Conservation (phyloP, 2,888 invertebrate species). For the Drosophila greeni region DNA sequence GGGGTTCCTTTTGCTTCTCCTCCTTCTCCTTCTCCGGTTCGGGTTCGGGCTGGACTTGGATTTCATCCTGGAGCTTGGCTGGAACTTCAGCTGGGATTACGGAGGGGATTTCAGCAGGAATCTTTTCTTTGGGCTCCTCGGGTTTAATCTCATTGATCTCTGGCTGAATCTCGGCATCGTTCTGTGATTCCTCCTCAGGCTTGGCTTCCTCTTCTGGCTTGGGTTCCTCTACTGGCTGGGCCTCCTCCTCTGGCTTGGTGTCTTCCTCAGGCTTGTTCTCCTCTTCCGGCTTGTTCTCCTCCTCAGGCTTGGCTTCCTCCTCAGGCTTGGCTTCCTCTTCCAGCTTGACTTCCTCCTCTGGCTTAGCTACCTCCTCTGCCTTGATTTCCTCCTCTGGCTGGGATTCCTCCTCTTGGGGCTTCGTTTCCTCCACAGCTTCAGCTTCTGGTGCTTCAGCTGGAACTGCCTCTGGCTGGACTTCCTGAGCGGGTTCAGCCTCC, state of each 20-base stretch:
- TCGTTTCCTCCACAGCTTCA: conserved; percentile 2
- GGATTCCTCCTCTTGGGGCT: not conserved
- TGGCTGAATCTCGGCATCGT: conserved; percentile 11
- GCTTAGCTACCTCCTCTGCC: not conserved
- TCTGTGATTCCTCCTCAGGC: conserved; percentile 10
- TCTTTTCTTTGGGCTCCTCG: conserved; percentile 10
- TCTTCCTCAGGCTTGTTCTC: conserved; percentile 3
- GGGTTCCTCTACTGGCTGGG: not conserved
- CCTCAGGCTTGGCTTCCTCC: not conserved
- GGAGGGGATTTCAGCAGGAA: not conserved
- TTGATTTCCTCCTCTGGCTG: not conserved
- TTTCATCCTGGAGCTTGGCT: not conserved
- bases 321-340: conserved; percentile 6
- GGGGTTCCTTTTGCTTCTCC: conserved; percentile 7
- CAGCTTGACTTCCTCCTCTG: not conserved
- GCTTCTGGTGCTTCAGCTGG: not conserved
- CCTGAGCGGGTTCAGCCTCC: conserved; percentile 8
- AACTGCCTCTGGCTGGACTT: conserved; percentile 1
- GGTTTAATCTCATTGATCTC: conserved; percentile 11
- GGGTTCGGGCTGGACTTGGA: conserved; percentile 5
- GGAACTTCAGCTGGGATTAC: conserved; percentile 1
- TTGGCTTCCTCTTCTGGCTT: conserved; percentile 8
- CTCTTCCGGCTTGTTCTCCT: conserved; percentile 5
- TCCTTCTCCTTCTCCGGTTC: conserved; percentile 2
- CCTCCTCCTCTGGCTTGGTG: not conserved